These are phyloP conservation scores for Hypocryptadius cinnamomeus DNA, from an alignment of 2,113 vertebrate genomes.

Conservation along the genomic window DNA sequence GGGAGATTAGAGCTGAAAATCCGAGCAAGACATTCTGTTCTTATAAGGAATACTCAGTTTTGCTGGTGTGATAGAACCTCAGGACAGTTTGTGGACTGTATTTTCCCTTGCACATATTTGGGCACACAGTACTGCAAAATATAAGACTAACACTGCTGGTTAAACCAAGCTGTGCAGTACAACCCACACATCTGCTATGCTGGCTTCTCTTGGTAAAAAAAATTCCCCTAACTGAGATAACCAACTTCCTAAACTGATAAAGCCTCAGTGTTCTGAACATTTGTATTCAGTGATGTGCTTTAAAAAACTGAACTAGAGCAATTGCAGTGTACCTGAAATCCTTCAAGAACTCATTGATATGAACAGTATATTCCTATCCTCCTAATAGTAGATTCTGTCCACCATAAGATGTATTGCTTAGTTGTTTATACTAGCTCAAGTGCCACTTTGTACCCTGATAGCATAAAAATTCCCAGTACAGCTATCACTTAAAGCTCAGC, in stretches of 20 bases:
- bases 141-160: not conserved
- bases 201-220: not conserved
- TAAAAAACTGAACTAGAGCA: not conserved
- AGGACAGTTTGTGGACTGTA: not conserved
- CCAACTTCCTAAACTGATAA: not conserved
- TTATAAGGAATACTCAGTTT: not conserved
- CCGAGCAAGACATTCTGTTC: not conserved
- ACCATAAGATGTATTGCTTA: not conserved
- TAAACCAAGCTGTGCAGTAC: not conserved
- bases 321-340: not conserved
- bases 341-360: not conserved
- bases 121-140: not conserved
- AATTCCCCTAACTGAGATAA: not conserved
- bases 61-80: not conserved
- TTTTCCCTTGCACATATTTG: not conserved
- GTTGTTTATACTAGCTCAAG: not conserved
- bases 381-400: not conserved
- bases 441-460: not conserved
- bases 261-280: not conserved
- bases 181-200: not conserved
- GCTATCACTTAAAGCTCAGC: not conserved
- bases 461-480: not conserved
- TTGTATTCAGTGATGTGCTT: not conserved
- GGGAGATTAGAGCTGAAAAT: slow-evolving; percentile 25
- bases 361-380: not conserved